Conservation (phyloP, 2,113 vertebrate species). For the Trogon melanurus region DNA sequence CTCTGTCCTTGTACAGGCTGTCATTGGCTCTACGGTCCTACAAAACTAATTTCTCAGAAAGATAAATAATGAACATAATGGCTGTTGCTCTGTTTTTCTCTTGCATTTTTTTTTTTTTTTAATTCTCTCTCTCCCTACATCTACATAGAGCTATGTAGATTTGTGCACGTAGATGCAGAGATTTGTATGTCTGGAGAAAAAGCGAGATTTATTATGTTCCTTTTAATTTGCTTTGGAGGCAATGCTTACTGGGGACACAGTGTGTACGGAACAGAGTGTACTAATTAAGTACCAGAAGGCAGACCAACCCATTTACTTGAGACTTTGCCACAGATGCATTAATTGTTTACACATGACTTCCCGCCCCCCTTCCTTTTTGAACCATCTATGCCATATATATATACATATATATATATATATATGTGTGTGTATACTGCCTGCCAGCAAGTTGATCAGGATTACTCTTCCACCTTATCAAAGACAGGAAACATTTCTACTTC, state of each 20-base stretch:
- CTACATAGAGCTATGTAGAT: neutral
- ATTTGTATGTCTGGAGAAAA: neutral
- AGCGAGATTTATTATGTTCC: neutral
- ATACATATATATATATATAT: no score
- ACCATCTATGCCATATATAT: neutral
- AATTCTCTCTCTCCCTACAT: neutral
- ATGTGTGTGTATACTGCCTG: neutral
- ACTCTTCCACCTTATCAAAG: neutral
- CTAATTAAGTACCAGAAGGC: slow-evolving; percentile 32
- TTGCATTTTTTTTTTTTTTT: neutral
- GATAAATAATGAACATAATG: neutral
- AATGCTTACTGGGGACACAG: neutral
- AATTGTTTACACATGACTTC: neutral
- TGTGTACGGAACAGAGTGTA: neutral
- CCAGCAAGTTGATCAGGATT: neutral
- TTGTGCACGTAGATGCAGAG: neutral
- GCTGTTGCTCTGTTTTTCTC: neutral
- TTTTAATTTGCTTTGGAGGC: neutral
- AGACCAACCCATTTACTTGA: neutral
- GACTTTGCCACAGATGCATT: slow-evolving; percentile 3
- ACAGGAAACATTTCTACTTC: neutral
- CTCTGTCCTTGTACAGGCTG: neutral
- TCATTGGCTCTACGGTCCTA: neutral
- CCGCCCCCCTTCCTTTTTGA: rapidly evolving
- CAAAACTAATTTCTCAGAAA: neutral